These are phyloP conservation scores for Datnioides undecimradiatus DNA, from an alignment of 2,113 vertebrate genomes.

Conservation along the genomic window DNA sequence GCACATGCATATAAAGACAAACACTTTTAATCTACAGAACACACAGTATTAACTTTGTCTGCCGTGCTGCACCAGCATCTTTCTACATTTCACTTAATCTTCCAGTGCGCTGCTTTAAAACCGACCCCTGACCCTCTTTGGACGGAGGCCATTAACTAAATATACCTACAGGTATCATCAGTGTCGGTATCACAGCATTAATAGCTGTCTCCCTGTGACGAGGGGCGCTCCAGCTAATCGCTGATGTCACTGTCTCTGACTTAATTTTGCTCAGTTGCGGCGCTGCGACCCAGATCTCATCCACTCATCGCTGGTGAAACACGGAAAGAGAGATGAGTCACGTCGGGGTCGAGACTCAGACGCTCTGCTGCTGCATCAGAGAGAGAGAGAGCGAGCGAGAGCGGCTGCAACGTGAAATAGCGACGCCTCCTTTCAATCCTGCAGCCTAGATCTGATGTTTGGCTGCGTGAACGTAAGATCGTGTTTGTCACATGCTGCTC, in stretches of 20 bases:
- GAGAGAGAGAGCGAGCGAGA: not conserved
- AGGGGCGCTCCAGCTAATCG: not conserved
- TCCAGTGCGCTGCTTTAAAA: not conserved
- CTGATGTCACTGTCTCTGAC: constrained; percentile 6
- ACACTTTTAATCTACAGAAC: too few species aligned
- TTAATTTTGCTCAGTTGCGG: constrained; percentile 12
- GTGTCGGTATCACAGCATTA: not conserved
- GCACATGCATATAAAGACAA: too few species aligned
- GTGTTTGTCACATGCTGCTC: not conserved
- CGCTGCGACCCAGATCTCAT: constrained; percentile 45
- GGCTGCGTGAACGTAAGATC: not conserved
- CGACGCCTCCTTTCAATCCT: not conserved
- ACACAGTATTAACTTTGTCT: too few species aligned
- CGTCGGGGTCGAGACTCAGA: not conserved
- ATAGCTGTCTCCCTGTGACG: not conserved
- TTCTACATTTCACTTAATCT: too few species aligned
- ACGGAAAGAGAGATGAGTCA: constrained; percentile 15
- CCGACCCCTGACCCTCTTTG: not conserved
- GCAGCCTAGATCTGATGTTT: not conserved
- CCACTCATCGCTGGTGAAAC: constrained; percentile 18
- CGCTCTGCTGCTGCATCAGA: constrained; percentile 8
- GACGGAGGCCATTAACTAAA: not conserved
- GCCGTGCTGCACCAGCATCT: too few species aligned
- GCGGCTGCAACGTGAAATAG: not conserved
- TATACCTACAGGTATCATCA: not conserved